phyloP scores from a whole-genome alignment of 2,888 invertebrate species.

The Bhutanitis thaidina region DNA sequence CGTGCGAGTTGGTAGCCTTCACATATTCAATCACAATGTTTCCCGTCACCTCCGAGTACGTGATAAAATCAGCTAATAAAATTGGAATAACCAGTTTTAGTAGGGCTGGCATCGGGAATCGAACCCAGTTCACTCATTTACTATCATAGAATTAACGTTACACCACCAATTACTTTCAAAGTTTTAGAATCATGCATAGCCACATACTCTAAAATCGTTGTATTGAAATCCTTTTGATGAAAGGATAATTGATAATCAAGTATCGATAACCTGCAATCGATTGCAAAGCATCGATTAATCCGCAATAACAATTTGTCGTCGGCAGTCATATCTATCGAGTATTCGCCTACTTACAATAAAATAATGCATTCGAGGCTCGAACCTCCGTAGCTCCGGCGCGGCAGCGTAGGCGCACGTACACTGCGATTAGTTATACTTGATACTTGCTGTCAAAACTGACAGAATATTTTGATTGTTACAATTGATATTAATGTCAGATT shows the following conservation, averaged over 20 bases:
- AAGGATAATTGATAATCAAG: conserved; percentile 21
- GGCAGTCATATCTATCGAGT: conserved; percentile 56
- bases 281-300: conserved; percentile 61
- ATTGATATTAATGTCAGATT: conserved; percentile 32
- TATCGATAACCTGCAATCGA: conserved; percentile 33
- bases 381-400: conserved; percentile 58
- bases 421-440: conserved; percentile 44
- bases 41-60: too few relatives aligned
- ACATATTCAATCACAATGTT: too few relatives aligned
- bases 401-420: conserved; percentile 56
- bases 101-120: too few relatives aligned
- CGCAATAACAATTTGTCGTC: conserved; percentile 75
- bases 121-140: too few relatives aligned
- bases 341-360: conserved; percentile 67
- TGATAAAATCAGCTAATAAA: too few relatives aligned
- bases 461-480: conserved; percentile 22
- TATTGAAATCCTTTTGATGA: too few relatives aligned
- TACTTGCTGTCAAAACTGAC: conserved; percentile 39
- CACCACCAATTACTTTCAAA: too few relatives aligned
- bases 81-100: too few relatives aligned
- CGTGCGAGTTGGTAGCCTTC: too few relatives aligned
- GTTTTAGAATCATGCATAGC: too few relatives aligned
- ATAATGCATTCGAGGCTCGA: conserved; percentile 68
- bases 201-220: too few relatives aligned
- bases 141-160: too few relatives aligned